Base-by-base conservation (phyloP, 2,113 vertebrate genomes). In the Myotis davidii region DNA sequence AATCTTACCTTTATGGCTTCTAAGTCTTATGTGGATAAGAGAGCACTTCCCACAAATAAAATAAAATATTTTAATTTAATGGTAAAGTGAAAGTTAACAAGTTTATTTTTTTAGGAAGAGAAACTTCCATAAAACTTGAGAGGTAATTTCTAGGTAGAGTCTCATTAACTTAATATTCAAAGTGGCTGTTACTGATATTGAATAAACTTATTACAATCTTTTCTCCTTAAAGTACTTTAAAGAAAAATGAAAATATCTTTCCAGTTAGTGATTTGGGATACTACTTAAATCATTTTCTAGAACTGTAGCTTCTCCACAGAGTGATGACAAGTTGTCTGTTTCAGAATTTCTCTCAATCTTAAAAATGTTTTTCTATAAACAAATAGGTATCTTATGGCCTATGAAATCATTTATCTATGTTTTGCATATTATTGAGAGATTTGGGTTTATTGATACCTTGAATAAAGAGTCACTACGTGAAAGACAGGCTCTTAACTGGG, bases 281-380 rank as follows among this genome's bases (percentile, higher is more conserved):
- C 7, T 64, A 50, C 45, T 78, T 84, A 59, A 90, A 81, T 87
- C 16, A 95, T 59, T 94, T 94, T 81, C 88, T 84, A 95, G 11
- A 86, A 14, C 34, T 50, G 73, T 0, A 69, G 13, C 18, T 27
- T 84, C 25, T 92, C 37, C 11, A 89, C 9, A 34, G 25, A 77
- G 7, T 52, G 21, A 88, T 52, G 21, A 88, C 6, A 93, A 42
- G 13, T 69, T 93, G 86, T 39, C 48, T 85, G 14, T 90, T 95
- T 77, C n/a, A 79, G 64, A 91, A 50, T 76, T 78, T 95, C 74
- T 93, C 48, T 89, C 59, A 83, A 90, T 74, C 54, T 29, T 93
- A 85, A 95, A 86, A 85, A 18, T 69, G 52, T 85, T 83, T 56
- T 27, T 78, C 37, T 91, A 77, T 32, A 77, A 73, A 90, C 12